phyloP scores from a whole-genome alignment of 2,797 vertebrate species.

The Delichon dasypus region DNA sequence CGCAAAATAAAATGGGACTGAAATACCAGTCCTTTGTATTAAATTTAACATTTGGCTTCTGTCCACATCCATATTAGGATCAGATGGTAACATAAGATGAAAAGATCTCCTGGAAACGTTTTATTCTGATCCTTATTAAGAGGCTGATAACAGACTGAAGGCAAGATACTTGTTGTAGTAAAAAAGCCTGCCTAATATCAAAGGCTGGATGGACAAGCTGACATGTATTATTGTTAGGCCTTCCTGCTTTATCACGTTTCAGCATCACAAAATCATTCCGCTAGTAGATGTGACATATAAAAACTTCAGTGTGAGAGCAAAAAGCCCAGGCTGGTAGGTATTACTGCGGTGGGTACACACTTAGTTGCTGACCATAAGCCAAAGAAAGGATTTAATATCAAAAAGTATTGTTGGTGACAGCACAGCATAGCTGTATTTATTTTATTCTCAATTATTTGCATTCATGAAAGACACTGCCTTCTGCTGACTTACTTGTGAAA shows the following conservation, averaged over 20 bases:
- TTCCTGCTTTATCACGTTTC: constrained; percentile 8
- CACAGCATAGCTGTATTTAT: background rate
- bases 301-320: background rate
- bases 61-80: constrained; percentile 43
- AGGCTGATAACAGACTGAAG: constrained; percentile 46
- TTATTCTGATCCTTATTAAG: constrained; percentile 53
- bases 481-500: background rate
- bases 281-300: background rate
- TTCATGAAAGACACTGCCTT: background rate
- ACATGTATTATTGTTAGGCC: constrained; percentile 8
- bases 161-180: constrained; percentile 17
- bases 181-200: constrained; percentile 23
- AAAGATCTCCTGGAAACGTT: constrained; percentile 57
- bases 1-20: constrained; percentile 36
- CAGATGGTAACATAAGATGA: constrained; percentile 46
- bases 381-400: background rate
- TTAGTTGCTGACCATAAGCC: background rate
- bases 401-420: background rate
- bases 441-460: background rate
- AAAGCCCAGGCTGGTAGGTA: background rate
- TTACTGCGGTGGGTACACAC: background rate
- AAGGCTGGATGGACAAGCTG: constrained; percentile 18
- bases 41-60: constrained; percentile 50
- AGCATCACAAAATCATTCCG: background rate
- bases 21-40: constrained; percentile 57